These are phyloP conservation scores for Poecilia wingei DNA, from an alignment of 2,797 vertebrate genomes.

Conservation along the genomic window DNA sequence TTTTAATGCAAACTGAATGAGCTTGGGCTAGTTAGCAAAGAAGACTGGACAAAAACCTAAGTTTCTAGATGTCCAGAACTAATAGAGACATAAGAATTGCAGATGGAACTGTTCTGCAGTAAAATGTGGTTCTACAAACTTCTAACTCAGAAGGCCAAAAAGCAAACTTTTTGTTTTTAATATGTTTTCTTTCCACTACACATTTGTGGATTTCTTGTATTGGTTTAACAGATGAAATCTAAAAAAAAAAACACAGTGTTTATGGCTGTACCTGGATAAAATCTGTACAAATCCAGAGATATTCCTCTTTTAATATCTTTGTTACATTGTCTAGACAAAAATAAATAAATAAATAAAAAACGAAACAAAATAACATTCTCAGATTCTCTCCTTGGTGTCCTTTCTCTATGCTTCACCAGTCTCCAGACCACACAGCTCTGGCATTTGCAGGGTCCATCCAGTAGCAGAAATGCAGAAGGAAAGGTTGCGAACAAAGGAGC, in stretches of 20 bases:
- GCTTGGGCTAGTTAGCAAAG: neutral
- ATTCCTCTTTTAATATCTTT: neutral
- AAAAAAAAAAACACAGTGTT: neutral
- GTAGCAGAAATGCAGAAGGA: conserved; percentile 59
- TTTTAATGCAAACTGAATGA: neutral
- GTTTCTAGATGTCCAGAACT: neutral
- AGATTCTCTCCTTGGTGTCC: conserved; percentile 37
- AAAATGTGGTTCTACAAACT: neutral
- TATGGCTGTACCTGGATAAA: neutral
- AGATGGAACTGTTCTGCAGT: neutral
- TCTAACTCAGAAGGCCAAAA: neutral
- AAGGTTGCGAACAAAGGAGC: conserved; percentile 60
- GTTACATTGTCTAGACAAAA: neutral
- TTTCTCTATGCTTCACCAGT: conserved; percentile 33
- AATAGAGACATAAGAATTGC: neutral
- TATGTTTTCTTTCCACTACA: neutral
- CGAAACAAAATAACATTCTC: conserved; percentile 5
- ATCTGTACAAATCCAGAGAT: neutral
- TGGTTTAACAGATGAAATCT: neutral
- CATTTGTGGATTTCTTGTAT: neutral
- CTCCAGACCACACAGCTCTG: conserved; percentile 39
- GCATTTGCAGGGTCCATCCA: conserved; percentile 64
- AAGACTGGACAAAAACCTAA: neutral
- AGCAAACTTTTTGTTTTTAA: neutral
- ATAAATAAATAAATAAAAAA: conserved; percentile 15